Conservation (phyloP, 2,797 vertebrate genomes). For the Crocidura indochinensis region DNA sequence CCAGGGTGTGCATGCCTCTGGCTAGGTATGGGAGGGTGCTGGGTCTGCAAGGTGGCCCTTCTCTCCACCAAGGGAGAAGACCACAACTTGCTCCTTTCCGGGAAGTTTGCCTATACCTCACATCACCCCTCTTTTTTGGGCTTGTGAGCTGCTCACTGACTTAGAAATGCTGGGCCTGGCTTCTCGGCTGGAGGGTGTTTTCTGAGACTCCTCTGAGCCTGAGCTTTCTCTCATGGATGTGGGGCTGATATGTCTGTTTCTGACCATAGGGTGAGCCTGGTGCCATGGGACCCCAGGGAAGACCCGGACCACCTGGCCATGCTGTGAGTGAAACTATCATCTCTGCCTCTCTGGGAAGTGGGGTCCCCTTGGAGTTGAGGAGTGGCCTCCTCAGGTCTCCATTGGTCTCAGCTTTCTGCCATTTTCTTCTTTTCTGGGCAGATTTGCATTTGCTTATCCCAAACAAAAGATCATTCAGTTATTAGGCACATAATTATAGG, state of each 20-base stretch:
- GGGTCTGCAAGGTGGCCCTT: neutral
- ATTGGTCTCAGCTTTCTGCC: neutral
- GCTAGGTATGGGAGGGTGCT: neutral
- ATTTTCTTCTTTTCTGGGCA: constrained; percentile 38
- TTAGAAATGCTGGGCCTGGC: neutral
- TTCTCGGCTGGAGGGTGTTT: neutral
- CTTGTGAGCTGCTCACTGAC: neutral
- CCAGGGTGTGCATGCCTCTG: neutral
- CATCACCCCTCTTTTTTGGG: neutral
- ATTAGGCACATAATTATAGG: constrained; percentile 47
- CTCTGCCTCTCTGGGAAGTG: neutral
- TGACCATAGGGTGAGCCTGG: constrained; percentile 94
- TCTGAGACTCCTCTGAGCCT: neutral
- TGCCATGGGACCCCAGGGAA: constrained; percentile 93
- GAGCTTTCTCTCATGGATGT: fast-evolving
- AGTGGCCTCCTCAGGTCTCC: neutral
- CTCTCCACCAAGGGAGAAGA: neutral
- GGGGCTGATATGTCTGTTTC: neutral
- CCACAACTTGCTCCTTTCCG: neutral
- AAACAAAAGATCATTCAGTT: constrained; percentile 33
- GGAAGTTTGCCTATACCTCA: neutral
- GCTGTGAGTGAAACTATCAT: constrained; percentile 89
- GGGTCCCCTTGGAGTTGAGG: neutral
- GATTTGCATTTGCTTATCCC: neutral
- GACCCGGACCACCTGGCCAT: constrained; percentile 94